These are phyloP conservation scores for Thomomys bottae DNA, from an alignment of 2,113 vertebrate species.

Conservation along the genomic window DNA sequence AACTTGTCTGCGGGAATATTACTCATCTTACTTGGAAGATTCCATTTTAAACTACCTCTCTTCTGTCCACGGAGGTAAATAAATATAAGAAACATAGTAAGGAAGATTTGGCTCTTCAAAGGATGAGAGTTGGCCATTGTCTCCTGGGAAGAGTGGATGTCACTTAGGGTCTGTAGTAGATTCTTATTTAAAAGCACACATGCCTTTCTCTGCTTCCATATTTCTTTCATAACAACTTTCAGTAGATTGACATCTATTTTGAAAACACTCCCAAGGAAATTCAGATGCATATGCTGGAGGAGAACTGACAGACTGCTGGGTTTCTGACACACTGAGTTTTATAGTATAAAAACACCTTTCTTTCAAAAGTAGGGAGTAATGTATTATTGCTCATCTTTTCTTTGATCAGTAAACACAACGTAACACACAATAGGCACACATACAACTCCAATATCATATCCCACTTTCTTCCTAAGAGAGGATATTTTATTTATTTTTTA, in stretches of 20 bases:
- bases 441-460: background rate
- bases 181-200: background rate
- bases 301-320: background rate
- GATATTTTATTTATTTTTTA: too few species aligned
- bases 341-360: background rate
- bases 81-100: conserved; percentile 58
- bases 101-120: background rate
- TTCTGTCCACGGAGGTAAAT: conserved; percentile 58
- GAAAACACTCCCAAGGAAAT: background rate
- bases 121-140: conserved; percentile 1
- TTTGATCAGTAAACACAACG: background rate
- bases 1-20: conserved; percentile 77
- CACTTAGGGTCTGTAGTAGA: background rate
- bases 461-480: background rate
- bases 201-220: background rate
- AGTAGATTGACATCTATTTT: background rate
- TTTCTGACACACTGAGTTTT: background rate
- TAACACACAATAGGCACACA: conserved; percentile 9
- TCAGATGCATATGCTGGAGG: background rate
- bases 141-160: background rate
- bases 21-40: conserved; percentile 72
- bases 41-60: conserved; percentile 67
- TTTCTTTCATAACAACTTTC: background rate
- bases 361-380: background rate
- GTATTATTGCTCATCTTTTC: conserved; percentile 16